A percentile compares a stretch with the other conserved stretches of the same genome.
phyloP scores from a whole-genome alignment of 92 coral and sea anemone species.

The Actinernus sp. region DNA sequence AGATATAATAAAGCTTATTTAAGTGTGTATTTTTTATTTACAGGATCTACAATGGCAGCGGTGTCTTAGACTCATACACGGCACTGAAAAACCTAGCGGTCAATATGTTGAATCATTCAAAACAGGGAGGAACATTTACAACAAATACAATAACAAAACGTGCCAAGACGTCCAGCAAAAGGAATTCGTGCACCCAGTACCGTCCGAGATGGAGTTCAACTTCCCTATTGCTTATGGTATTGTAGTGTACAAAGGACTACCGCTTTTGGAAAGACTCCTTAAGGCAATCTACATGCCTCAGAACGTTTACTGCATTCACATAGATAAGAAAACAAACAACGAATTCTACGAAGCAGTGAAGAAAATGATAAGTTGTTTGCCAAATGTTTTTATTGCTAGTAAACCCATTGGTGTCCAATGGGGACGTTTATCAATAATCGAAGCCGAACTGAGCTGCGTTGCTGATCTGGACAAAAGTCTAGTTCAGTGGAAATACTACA shows the following conservation, averaged over 20 bases:
- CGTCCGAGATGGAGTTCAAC: constrained; percentile 24
- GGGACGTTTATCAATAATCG: constrained; percentile 46
- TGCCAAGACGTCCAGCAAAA: constrained; percentile 3
- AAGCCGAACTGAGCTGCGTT: constrained; percentile 66
- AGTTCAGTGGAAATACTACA: constrained; percentile 68
- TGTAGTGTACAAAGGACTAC: constrained; percentile 54
- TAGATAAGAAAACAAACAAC: constrained; percentile 51
- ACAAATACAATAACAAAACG: constrained; percentile 1
- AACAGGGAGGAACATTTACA: constrained; percentile 1
- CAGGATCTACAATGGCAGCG: constrained; percentile 2
- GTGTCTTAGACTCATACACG: background rate
- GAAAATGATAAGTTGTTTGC: constrained; percentile 48
- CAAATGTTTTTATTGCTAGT: constrained; percentile 63
- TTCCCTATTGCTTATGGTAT: constrained; percentile 65
- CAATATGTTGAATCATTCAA: background rate
- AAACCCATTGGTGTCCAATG: constrained; percentile 42
- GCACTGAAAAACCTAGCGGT: background rate
- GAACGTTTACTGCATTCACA: constrained; percentile 70
- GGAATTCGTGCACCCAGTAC: constrained; percentile 9
- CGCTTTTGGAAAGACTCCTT: constrained; percentile 67
- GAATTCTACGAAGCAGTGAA: constrained; percentile 41
- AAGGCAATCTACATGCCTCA: constrained; percentile 74
- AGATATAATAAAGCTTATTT: too few relatives aligned
- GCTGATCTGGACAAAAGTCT: constrained; percentile 45
- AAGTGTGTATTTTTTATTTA: background rate